Percentiles rank a stretch among this genome's conserved stretches.
phyloP scores from a whole-genome alignment of 1,140 invertebrate genomes.

The Megathymus violae region DNA sequence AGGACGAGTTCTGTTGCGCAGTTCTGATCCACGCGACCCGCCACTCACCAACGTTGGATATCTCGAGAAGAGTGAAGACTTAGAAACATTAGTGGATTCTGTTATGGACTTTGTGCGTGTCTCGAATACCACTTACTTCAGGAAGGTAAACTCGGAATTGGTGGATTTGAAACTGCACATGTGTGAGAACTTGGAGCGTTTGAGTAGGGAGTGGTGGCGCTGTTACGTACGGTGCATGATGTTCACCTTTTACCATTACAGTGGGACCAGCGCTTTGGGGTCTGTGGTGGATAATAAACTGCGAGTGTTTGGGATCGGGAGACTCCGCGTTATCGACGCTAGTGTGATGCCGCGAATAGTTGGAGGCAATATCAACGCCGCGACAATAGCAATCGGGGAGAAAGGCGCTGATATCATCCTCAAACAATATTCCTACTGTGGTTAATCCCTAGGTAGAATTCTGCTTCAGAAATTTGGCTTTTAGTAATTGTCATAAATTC shows the following conservation, averaged over 20 bases:
- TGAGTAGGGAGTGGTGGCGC: conserved; percentile 32
- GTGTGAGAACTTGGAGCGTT: conserved; percentile 14
- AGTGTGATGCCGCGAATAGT: conserved; percentile 49
- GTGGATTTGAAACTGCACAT: conserved; percentile 32
- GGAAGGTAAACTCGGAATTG: conserved; percentile 35
- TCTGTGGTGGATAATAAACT: conserved; percentile 56
- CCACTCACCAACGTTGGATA: conserved; percentile 36
- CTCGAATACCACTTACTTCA: conserved; percentile 85
- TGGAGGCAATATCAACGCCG: conserved; percentile 45
- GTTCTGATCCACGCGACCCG: conserved; percentile 28
- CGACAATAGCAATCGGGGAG: conserved; percentile 44
- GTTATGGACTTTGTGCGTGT: conserved; percentile 42
- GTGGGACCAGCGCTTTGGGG: conserved; percentile 43
- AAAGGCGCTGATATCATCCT: conserved; percentile 43
- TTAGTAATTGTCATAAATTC: conserved; percentile 1
- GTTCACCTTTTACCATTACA: conserved; percentile 32
- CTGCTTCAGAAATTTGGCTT: too few species aligned
- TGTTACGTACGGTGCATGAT: conserved; percentile 30
- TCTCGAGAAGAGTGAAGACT: conserved; percentile 34
- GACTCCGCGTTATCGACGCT: conserved; percentile 53
- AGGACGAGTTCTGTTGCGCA: conserved; percentile 38
- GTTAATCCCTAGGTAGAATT: too few species aligned
- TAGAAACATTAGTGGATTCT: conserved; percentile 31
- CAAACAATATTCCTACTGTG: conserved; percentile 17
- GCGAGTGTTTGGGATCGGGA: conserved; percentile 66